Conservation (phyloP, 2,113 vertebrate genomes). For the Axis porcinus region DNA sequence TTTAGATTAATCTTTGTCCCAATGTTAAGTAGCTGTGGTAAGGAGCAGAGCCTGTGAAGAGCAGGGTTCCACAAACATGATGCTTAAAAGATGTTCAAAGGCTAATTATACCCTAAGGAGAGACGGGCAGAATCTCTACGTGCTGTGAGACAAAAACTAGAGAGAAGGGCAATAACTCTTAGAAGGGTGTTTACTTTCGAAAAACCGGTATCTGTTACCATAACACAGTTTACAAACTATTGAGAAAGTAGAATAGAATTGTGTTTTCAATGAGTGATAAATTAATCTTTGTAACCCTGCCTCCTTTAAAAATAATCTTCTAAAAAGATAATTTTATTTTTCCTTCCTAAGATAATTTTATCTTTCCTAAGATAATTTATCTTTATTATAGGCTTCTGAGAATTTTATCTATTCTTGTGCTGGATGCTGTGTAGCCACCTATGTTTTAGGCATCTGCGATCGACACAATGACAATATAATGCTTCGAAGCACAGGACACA, state of each 20-base stretch:
- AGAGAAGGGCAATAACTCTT: neutral
- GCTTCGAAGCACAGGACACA: conserved; percentile 96
- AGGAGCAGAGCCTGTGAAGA: neutral
- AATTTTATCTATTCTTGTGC: conserved; percentile 99
- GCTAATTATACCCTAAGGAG: neutral
- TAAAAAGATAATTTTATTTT: neutral
- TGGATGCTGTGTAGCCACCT: conserved; percentile 98
- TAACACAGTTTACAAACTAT: neutral
- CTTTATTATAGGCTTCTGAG: conserved; percentile 90
- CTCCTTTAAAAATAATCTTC: neutral
- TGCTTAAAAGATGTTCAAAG: neutral
- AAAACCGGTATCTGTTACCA: conserved; percentile 7
- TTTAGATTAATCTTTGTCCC: conserved; percentile 14
- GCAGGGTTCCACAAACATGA: neutral
- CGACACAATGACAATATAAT: conserved; percentile 99
- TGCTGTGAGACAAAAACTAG: neutral
- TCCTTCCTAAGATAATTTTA: neutral
- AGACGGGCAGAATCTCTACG: neutral
- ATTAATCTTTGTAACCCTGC: conserved; percentile 20
- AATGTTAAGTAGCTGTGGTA: neutral
- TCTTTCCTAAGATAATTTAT: conserved; percentile 13
- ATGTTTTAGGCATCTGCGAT: conserved; percentile 96
- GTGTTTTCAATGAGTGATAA: conserved; percentile 14
- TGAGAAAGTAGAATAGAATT: neutral
- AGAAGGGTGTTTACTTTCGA: neutral